Conservation (phyloP, 2,113 vertebrate species). For the Bucco capensis region DNA sequence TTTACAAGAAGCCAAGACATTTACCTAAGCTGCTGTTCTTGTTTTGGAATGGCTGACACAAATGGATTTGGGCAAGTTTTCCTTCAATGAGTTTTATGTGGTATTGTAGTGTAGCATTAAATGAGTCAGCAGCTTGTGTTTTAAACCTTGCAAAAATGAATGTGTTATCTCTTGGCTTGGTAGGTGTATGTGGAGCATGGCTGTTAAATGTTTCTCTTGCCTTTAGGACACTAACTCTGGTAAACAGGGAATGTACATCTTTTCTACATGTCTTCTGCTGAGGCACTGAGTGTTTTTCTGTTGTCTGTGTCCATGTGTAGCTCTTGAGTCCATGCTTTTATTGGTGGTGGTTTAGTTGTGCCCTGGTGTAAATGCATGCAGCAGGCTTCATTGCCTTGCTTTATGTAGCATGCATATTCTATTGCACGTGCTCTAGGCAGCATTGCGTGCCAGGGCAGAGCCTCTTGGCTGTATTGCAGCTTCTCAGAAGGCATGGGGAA, state of each 20-base stretch:
- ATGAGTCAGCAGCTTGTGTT: not conserved
- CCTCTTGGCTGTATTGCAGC: fast-evolving
- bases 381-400: not conserved
- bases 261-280: not conserved
- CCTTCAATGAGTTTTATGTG: not conserved
- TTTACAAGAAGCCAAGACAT: not conserved
- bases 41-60: not conserved
- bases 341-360: not conserved
- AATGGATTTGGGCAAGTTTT: not conserved
- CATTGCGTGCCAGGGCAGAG: fast-evolving
- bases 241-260: fast-evolving
- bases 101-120: not conserved
- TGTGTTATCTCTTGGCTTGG: fast-evolving
- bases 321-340: fast-evolving
- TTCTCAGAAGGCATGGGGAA: not conserved
- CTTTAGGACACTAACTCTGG: not conserved
- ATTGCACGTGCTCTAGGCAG: not conserved
- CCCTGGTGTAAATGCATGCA: no score
- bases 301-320: not conserved
- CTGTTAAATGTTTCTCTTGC: not conserved
- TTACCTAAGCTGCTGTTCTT: not conserved
- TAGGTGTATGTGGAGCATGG: not conserved
- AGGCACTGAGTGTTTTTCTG: not conserved
- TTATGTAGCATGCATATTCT: fast-evolving
- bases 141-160: not conserved